Conservation (phyloP, 2,797 vertebrate species). For the Harpagifer antarcticus region DNA sequence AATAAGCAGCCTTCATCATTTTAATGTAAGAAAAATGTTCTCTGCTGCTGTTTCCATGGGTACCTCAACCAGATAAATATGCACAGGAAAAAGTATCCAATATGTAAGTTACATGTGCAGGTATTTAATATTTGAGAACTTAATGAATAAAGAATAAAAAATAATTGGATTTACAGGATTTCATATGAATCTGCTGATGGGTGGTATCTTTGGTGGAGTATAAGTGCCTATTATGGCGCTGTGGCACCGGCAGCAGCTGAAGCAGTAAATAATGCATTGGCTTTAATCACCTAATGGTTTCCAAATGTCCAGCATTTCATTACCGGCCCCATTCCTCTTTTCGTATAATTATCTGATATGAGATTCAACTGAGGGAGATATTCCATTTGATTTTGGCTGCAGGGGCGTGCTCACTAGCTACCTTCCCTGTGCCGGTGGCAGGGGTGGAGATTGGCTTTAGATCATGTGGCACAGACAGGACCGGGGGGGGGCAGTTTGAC, state of each 20-base stretch:
- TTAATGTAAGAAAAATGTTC: conserved; percentile 29
- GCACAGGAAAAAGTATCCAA: conserved; percentile 37
- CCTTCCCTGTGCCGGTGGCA: conserved; percentile 41
- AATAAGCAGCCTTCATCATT: conserved; percentile 41
- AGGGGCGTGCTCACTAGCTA: conserved; percentile 45
- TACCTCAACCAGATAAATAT: conserved; percentile 31
- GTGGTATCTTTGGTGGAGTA: conserved; percentile 59
- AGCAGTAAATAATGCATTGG: conserved; percentile 84
- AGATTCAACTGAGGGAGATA: conserved; percentile 71
- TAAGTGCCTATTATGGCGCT: conserved; percentile 66
- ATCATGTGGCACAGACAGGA: conserved; percentile 58
- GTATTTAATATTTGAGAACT: conserved; percentile 49
- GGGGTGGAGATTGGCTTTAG: conserved; percentile 53
- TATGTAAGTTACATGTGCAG: conserved; percentile 13
- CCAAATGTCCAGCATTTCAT: conserved; percentile 83
- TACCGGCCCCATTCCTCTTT: conserved; percentile 70
- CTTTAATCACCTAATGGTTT: conserved; percentile 85
- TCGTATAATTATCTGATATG: conserved; percentile 78
- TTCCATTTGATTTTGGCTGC: conserved; percentile 72
- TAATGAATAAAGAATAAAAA: conserved; percentile 57
- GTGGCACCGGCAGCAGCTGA: conserved; percentile 72
- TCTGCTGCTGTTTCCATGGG: conserved; percentile 47
- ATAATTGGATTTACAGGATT: conserved; percentile 54
- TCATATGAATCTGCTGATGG: conserved; percentile 40
- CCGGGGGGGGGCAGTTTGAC: conserved; percentile 45